These are phyloP conservation scores for Temnothorax unifasciatus DNA, from an alignment of 2,888 invertebrate genomes.

Conservation along the genomic window DNA sequence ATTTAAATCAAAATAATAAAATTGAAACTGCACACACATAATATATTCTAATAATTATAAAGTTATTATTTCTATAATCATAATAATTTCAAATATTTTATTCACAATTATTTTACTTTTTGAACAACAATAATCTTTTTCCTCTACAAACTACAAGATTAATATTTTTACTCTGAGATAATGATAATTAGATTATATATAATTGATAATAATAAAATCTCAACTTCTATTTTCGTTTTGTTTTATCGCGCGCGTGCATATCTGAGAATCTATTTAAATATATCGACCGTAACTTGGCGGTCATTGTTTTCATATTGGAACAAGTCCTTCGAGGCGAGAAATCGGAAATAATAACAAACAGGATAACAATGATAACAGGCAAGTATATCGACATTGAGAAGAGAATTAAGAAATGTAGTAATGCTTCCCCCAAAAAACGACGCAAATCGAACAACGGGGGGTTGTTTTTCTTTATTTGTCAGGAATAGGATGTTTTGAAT, in stretches of 20 bases:
- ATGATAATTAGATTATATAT: too few species aligned
- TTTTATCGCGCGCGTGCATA: not conserved
- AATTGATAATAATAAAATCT: not conserved
- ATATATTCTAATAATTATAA: not conserved
- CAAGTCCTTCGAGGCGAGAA: not conserved
- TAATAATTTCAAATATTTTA: not conserved
- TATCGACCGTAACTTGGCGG: not conserved
- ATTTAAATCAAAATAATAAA: not conserved
- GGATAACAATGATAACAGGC: not conserved
- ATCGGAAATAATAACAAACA: not conserved
- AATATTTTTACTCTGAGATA: not conserved
- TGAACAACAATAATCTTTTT: not conserved
- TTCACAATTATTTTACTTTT: not conserved
- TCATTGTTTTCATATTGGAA: not conserved
- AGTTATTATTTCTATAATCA: not conserved
- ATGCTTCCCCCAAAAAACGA: slow-evolving; percentile 15
- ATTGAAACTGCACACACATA: not conserved
- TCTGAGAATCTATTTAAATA: not conserved
- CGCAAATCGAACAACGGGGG: slow-evolving; percentile 37
- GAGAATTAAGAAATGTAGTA: not conserved
- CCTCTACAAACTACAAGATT: not conserved
- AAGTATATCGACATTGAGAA: not conserved
- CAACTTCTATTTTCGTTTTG: not conserved
- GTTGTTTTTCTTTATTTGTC: slow-evolving; percentile 28
- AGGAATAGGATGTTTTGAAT: slow-evolving; percentile 28